phyloP scores from a whole-genome alignment of 2,113 vertebrate species.

The Paramisgurnus dabryanus region DNA sequence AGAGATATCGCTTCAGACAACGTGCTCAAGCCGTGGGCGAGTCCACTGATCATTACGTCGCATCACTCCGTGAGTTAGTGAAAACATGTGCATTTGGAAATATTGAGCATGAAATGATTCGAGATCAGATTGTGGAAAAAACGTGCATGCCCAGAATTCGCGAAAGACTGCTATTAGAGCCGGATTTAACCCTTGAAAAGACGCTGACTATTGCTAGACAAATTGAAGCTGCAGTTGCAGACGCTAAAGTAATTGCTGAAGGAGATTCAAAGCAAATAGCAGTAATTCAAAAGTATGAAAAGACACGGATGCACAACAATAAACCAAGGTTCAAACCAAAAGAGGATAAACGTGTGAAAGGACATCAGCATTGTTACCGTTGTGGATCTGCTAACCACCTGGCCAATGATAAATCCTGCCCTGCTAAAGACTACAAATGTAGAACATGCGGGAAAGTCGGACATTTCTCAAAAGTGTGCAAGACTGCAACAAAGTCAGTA shows the following conservation, averaged over 20 bases:
- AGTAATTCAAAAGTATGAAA: background rate
- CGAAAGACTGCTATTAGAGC: conserved; percentile 29
- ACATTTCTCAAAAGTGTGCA: background rate
- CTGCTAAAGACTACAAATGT: background rate
- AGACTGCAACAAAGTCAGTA: background rate
- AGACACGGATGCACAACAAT: background rate
- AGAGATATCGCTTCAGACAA: conserved; percentile 36
- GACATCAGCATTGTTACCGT: background rate
- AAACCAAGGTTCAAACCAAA: background rate
- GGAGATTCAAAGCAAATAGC: conserved; percentile 13
- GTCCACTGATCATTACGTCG: conserved; percentile 35
- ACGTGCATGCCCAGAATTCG: conserved; percentile 6
- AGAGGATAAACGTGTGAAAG: background rate
- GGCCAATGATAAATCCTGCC: background rate
- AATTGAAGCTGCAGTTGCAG: background rate
- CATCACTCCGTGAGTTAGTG: conserved; percentile 3
- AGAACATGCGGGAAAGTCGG: background rate
- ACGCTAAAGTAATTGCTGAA: background rate
- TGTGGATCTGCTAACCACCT: background rate
- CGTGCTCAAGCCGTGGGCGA: conserved; percentile 3
- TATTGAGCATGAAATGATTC: conserved; percentile 20
- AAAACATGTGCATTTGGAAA: background rate
- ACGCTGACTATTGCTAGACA: background rate
- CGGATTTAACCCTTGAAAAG: background rate
- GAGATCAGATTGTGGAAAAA: conserved; percentile 11